Base-by-base conservation (phyloP, 2,113 vertebrate species). In the Heptranchias perlo region DNA sequence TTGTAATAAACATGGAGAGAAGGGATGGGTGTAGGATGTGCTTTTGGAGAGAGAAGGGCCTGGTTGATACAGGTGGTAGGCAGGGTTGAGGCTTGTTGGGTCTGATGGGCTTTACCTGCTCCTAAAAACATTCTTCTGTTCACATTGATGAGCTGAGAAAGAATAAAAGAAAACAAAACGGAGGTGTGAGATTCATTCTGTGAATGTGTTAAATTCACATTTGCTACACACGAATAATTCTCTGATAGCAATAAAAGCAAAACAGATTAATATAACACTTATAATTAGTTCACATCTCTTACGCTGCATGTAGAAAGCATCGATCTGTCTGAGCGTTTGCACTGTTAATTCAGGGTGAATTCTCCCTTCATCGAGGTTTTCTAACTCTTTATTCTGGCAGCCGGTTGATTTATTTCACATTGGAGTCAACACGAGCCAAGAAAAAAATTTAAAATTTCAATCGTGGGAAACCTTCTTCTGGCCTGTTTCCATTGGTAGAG, bases 371-470 rank as follows among this genome's bases (percentile, higher is more conserved):
- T 52, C 23, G 2, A 35, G 28, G 65, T 73, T 49, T 94, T 52
- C 44, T 35, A 58, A 69, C 64, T 13, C 25, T 52, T 35, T 69
- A 31, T 18, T 95, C 73, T 69, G 64, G 64, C 94, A 31, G 54
- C 25, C 35, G 52, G 49, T 28, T 69, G 94, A 47, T 91, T 91
- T 58, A 95, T 95, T 95, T 67, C 65, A 95, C 64, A 52, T n/a
- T 16, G 64, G 64, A 73, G 4, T 35, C 44, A 69, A 52, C 94
- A 69, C 25, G 11, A 95, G 94, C 94, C 62, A 67, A 94, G 62
- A 94, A 67, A 61, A 47, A 67, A 25, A 16, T 13, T 7, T 49
- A 16, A 25, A 69, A 47, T 67, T 65, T 47, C 10, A 67, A n/a
- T 67, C 62, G 62, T 94, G 92, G 92, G 92, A 65, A 94, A 44